Base-by-base conservation (phyloP, 2,888 invertebrate genomes). In the Phoenoteleia sp. region DNA sequence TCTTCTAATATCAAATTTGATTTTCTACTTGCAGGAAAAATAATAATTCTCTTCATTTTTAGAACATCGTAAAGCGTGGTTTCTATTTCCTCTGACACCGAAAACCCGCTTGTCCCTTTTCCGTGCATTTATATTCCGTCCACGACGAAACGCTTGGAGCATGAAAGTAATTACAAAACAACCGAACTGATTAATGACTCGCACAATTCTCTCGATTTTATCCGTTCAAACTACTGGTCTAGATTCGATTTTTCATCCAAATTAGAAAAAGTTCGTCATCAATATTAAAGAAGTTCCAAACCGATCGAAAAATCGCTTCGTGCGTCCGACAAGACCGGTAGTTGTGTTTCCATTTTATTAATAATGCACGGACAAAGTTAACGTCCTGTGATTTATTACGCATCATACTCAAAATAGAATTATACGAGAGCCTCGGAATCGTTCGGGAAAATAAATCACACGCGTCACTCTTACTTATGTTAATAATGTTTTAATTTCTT, bases 101-200 rank as follows among this genome's bases (percentile, higher is more conserved):
- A 81, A 81, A 81, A 81, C 47, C 27, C 13, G 39, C 39, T 39
- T 36, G 33, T 29, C 45, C 23, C 60, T 67, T 75, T 39, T 39
- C 60, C 11, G 2, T 39, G 72, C 49, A 66, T 72, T 72, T 54
- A 72, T 33, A 71, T 80, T 80, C 47, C 72, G 42, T 27, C 15
- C 47, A 17, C 25, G 23, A 17, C 64, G 64, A 71, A 56, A 45
- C 54, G 36, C 45, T 80, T 29, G 29, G 42, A 39, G 64, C 71
- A 64, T 71, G 69, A 75, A 67, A 69, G 33, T 47, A 62, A 75
- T 74, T 74, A 74, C 69, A 75, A 74, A 69, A 69, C 64, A 9
- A 42, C 56, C 23, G 3, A 27, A 36, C 21, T 82, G 76, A 77
- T 82, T 82, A 77, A 82, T 77, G 77, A 77, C 82, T 71, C 62